A percentile compares a stretch with the other conserved stretches of the same genome.
phyloP scores from a whole-genome alignment of 1,140 invertebrate species.

The Drosophila sproati region DNA sequence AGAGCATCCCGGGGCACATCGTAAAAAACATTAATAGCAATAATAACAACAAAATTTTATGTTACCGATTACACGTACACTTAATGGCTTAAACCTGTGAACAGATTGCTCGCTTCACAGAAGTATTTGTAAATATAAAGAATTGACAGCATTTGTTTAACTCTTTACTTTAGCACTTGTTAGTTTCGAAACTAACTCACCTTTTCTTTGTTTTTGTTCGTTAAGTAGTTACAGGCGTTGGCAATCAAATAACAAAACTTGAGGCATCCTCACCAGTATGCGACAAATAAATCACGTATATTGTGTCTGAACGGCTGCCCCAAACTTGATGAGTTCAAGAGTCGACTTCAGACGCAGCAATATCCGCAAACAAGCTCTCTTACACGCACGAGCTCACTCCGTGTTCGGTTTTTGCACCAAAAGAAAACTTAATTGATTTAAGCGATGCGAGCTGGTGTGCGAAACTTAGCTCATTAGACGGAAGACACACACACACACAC shows the following conservation, averaged over 20 bases:
- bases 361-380: conserved; percentile 29
- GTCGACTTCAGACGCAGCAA: background rate
- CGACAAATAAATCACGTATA: conserved; percentile 68
- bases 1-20: conserved; percentile 41
- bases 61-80: background rate
- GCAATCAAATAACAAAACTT: conserved; percentile 75
- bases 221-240: conserved; percentile 33
- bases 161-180: conserved; percentile 27
- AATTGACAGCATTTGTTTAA: conserved; percentile 30
- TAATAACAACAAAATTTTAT: conserved; percentile 31
- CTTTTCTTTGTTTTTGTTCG: background rate
- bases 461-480: conserved; percentile 43
- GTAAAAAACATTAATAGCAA: conserved; percentile 43
- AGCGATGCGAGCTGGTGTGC: conserved; percentile 41
- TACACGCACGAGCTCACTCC: conserved; percentile 64
- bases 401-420: conserved; percentile 24
- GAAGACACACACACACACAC: conserved; percentile 18
- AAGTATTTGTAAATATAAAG: conserved; percentile 18
- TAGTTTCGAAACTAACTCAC: conserved; percentile 22
- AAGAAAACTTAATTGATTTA: conserved; percentile 71
- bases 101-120: conserved; percentile 27
- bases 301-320: conserved; percentile 66
- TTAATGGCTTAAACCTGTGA: conserved; percentile 13
- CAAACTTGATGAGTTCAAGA: conserved; percentile 24
- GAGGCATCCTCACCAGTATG: conserved; percentile 52